A percentile compares a stretch with the other conserved stretches of the same genome.
phyloP scores from a whole-genome alignment of 2,797 vertebrate species.

The Poliocrania exsul region DNA sequence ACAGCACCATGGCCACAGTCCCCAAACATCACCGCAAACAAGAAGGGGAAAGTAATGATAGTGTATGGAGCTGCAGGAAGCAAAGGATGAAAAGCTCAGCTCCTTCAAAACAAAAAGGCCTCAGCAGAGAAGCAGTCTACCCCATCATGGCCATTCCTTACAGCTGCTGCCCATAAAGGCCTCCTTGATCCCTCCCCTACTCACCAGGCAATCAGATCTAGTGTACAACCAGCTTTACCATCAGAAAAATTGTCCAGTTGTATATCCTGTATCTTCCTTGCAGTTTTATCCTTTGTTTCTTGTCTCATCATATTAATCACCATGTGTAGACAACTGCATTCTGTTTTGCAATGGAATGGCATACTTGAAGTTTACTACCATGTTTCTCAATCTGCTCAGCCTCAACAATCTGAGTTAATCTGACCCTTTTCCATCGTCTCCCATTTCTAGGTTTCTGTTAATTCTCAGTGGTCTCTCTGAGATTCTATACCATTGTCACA shows the following conservation, averaged over 20 bases:
- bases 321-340: background rate
- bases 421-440: background rate
- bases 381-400: background rate
- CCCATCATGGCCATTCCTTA: background rate
- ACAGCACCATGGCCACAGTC: slow-evolving; percentile 81
- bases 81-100: background rate
- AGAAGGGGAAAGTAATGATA: slow-evolving; percentile 86
- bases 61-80: slow-evolving; percentile 79
- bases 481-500: background rate
- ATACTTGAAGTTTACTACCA: background rate
- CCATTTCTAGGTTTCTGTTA: background rate
- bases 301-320: background rate
- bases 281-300: background rate
- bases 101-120: background rate
- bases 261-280: background rate
- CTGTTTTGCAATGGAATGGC: background rate
- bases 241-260: background rate
- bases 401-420: background rate
- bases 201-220: background rate
- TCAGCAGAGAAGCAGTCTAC: background rate
- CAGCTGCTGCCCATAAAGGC: background rate
- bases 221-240: background rate
- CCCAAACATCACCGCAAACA: slow-evolving; percentile 90
- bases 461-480: background rate
- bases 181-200: background rate